Evolutionary conservation across 2,888 invertebrate species (phyloP).

Genomic region (Drosophila ezoana): DNA sequence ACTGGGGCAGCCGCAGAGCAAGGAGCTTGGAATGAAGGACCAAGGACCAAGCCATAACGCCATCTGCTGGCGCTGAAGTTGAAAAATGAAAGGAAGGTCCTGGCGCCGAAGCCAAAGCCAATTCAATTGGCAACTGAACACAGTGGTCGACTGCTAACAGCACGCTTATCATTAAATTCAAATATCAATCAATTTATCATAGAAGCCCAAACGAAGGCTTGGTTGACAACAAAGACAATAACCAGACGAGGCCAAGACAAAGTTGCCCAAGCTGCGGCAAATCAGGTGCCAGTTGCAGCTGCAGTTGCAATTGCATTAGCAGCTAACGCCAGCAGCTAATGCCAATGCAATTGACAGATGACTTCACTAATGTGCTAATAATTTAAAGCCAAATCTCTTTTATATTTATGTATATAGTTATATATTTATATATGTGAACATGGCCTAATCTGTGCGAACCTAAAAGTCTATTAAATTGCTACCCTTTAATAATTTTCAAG

Average conservation of each 20-base stretch:
- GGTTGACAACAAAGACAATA: slow-evolving; percentile 9
- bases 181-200: slow-evolving; percentile 80
- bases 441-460: too few species aligned
- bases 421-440: too few species aligned
- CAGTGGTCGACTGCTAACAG: slow-evolving; percentile 44
- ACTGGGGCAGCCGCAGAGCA: slow-evolving; percentile 1
- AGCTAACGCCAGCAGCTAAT: slow-evolving; percentile 11
- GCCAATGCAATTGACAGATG: slow-evolving; percentile 47
- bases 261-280: slow-evolving; percentile 2
- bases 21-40: slow-evolving; percentile 4
- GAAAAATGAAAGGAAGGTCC: slow-evolving; percentile 70
- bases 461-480: too few species aligned
- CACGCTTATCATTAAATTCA: slow-evolving; percentile 75
- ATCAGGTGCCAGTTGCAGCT: slow-evolving; percentile 34
- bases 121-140: slow-evolving; percentile 70
- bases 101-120: slow-evolving; percentile 40
- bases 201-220: slow-evolving; percentile 42
- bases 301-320: slow-evolving; percentile 19
- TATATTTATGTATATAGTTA: too few species aligned
- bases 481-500: too few species aligned
- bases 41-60: slow-evolving; percentile 22
- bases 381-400: slow-evolving; percentile 1
- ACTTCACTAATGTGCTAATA: slow-evolving; percentile 42
- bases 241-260: slow-evolving; percentile 3
- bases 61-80: slow-evolving; percentile 64